Percentiles rank a stretch among this genome's conserved stretches.
phyloP scores from a whole-genome alignment of 92 coral and sea anemone species.

The Anthopleura xanthogrammica region DNA sequence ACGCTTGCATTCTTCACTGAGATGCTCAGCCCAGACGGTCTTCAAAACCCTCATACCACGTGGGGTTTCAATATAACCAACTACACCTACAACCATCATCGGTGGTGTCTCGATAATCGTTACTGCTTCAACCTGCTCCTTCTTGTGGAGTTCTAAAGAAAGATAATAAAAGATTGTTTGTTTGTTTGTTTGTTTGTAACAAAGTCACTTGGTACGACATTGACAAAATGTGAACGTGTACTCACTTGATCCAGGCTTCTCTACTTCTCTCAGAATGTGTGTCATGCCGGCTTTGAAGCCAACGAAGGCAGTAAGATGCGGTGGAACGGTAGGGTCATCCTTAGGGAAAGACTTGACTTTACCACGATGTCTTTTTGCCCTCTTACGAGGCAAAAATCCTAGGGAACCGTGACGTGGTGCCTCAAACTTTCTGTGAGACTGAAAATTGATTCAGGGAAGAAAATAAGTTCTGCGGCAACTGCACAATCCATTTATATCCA shows the following conservation, averaged over 20 bases:
- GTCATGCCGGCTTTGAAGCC: constrained; percentile 99
- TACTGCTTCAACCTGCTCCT: constrained; percentile 98
- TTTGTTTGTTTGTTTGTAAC: too few relatives aligned
- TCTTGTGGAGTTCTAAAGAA: constrained; percentile 86
- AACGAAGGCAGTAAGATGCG: constrained; percentile 94
- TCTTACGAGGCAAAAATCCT: constrained; percentile 98
- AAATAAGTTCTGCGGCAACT: neutral
- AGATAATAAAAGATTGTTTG: neutral
- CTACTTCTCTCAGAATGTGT: constrained; percentile 95
- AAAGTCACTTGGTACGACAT: too few relatives aligned
- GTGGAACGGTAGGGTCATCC: constrained; percentile 90
- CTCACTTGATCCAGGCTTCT: constrained; percentile 99
- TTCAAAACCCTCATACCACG: constrained; percentile 91
- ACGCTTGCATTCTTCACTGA: constrained; percentile 96
- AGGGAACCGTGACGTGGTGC: constrained; percentile 99
- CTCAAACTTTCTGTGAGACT: constrained; percentile 99
- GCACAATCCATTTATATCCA: neutral
- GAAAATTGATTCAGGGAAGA: neutral
- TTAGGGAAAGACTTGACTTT: constrained; percentile 96
- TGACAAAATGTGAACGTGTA: neutral
- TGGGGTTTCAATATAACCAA: constrained; percentile 98
- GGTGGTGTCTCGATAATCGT: constrained; percentile 97
- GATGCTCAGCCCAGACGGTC: constrained; percentile 99
- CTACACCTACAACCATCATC: constrained; percentile 98
- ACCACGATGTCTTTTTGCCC: constrained; percentile 93